Evolutionary conservation across 2,888 invertebrate genomes (phyloP), one percentile per base, ranked within the genome.

Genomic region (Ecliptopera silaceata): DNA sequence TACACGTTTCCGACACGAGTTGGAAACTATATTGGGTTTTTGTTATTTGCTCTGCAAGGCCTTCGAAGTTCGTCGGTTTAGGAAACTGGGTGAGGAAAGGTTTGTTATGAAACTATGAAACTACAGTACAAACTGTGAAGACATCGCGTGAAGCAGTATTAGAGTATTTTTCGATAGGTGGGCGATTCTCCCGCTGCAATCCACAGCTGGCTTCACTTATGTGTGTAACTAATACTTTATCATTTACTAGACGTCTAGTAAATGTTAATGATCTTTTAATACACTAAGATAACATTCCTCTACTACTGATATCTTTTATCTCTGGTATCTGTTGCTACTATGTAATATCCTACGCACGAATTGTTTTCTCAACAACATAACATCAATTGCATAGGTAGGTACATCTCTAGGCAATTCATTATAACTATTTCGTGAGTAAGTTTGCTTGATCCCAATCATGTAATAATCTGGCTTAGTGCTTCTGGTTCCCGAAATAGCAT

Each of bases 21-120:
- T 58, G 34, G 45, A 42, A 51, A 61, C 51, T 63, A 65, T 10
- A 42, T 42, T 42, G 34, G 34, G 15, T 26, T 63, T 61, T 61
- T n/a, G 51, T 63, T 65, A 56, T 63, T 60, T 59, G 41, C 57
- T 45, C 59, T 55, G 50, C 52, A 48, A 60, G 61, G 43, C 56
- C 53, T 55, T 43, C 47, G 53, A 36, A 48, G 34, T 51, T 48
- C 13, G 46, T 42, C 20, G 26, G 29, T 29, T 55, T 53, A 46
- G 53, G 49, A 48, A 59, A 61, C 57, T 56, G 42, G 47, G 36
- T 45, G 45, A 45, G 54, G 54, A 54, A 46, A 43, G 32, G 32
- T 22, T 15, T 50, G 53, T 46, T 59, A 50, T 38, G 45, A 41
- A 50, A 58, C 47, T 59, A 50, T 38, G 45, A 41, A 50, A 58